Conservation (phyloP, 2,888 invertebrate genomes). For the Zygothrica quintamaculata region DNA sequence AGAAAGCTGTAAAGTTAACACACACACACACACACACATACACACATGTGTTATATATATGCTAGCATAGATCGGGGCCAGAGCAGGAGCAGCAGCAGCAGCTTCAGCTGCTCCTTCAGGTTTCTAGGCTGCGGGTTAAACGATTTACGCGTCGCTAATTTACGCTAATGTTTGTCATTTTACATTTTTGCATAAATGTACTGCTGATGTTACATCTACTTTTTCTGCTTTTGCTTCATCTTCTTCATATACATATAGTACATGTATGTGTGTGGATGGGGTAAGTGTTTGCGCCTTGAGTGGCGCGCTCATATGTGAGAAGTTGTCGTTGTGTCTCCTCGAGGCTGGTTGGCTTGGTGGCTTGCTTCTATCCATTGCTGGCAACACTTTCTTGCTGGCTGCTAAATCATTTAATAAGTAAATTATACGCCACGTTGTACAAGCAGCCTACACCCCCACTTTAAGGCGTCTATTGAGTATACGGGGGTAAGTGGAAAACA, state of each 20-base stretch:
- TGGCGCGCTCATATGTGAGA: conserved; percentile 41
- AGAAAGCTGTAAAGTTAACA: conserved; percentile 61
- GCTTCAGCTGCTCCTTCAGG: background rate
- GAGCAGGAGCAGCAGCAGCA: too few species aligned
- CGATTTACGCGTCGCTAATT: conserved; percentile 78
- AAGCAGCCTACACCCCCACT: conserved; percentile 11
- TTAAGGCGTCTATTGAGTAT: background rate
- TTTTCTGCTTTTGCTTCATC: conserved; percentile 2
- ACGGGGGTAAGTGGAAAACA: background rate
- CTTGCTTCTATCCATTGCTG: conserved; percentile 4
- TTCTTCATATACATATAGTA: background rate
- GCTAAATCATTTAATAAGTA: conserved; percentile 75
- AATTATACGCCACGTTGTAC: conserved; percentile 60
- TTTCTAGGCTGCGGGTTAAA: conserved; percentile 52
- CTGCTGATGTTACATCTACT: conserved; percentile 26
- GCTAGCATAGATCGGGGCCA: conserved; percentile 27
- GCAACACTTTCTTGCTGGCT: conserved; percentile 53
- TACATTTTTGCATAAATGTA: conserved; percentile 70
- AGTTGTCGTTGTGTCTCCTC: conserved; percentile 27
- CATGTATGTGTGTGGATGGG: conserved; percentile 10
- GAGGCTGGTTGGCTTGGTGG: too few species aligned
- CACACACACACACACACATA: too few species aligned
- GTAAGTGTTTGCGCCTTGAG: too few species aligned
- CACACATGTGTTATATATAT: conserved; percentile 40
- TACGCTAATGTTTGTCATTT: conserved; percentile 78